Evolutionary conservation across 2,113 vertebrate genomes (phyloP), one percentile per base, ranked within the genome.

Genomic region (Myiopsitta monachus): DNA sequence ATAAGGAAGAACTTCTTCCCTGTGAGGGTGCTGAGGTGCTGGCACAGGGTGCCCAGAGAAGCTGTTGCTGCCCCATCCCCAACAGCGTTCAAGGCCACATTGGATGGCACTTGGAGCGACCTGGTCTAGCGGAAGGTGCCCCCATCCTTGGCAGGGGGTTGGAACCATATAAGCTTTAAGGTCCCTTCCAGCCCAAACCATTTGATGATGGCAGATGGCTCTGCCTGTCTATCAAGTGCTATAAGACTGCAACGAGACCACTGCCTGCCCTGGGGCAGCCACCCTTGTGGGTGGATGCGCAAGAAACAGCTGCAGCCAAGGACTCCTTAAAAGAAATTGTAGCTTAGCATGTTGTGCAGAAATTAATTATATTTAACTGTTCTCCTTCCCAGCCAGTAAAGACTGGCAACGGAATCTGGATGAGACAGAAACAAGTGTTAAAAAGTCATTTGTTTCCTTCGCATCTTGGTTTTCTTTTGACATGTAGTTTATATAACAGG

Each of bases 191-290:
- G 13, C 14, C 13, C 57, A 36, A 59, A 36, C 22, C 22, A 24
- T 16, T 16, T 22, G 24, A 16, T 16, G 33, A 24, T 36, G n/a
- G n/a, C n/a, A n/a, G n/a, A n/a, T n/a, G n/a, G n/a, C n/a, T n/a
- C n/a, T n/a, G n/a, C n/a, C n/a, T n/a, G n/a, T n/a, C n/a, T n/a
- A n/a, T n/a, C n/a, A 33, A 47, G 24, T 18, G 13, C 16, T 43
- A 1, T 44, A 49, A 61, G 21, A 23, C 28, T 33, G 9, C 38
- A 83, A 18, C 26, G 31, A 52, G 77, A 8, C 8, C 26, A 16
- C 7, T 3, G 31, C 8, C 8, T 14, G 26, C 22, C 7, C 15
- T 43, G 38, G 10, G 0, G 1, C n/a, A 36, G 10, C 33, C 31
- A 28, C 12, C 51, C 41, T 18, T 22, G 13, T 9, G 18, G 16